Evolutionary conservation across 1,140 invertebrate genomes (phyloP).

Genomic region (Formica exsecta): DNA sequence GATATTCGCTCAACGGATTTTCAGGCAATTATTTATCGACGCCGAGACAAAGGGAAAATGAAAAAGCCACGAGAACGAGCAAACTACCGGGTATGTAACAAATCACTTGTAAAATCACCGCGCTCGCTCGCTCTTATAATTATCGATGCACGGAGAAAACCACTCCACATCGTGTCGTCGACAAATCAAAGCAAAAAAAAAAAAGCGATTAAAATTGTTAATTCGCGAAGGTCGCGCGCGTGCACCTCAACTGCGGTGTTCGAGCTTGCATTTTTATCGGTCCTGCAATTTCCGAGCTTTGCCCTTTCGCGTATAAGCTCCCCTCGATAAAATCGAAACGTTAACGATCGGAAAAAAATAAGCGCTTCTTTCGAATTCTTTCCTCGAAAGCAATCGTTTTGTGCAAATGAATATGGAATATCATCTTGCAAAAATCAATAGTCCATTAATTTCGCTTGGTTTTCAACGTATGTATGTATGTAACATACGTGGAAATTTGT

Average conservation of each 20-base stretch:
- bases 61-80: not conserved
- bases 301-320: not conserved
- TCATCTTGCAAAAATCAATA: not conserved
- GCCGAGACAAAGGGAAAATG: slow-evolving; percentile 27
- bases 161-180: not conserved
- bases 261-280: not conserved
- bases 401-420: not conserved
- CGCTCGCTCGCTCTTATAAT: slow-evolving; percentile 36
- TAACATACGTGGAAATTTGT: not conserved
- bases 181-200: slow-evolving; percentile 23
- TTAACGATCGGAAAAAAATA: not conserved
- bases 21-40: slow-evolving; percentile 48
- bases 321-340: not conserved
- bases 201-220: slow-evolving; percentile 55
- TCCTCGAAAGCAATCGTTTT: not conserved
- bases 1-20: slow-evolving; percentile 34
- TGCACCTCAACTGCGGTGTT: not conserved
- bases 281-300: not conserved
- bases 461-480: not conserved
- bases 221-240: slow-evolving; percentile 21
- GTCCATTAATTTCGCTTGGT: not conserved
- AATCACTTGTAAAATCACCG: slow-evolving; percentile 45
- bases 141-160: slow-evolving; percentile 16
- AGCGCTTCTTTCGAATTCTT: not conserved
- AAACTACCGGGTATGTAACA: slow-evolving; percentile 19